Evolutionary conservation across 2,888 invertebrate species (phyloP).

Genomic region (Lochmaea crataegi): DNA sequence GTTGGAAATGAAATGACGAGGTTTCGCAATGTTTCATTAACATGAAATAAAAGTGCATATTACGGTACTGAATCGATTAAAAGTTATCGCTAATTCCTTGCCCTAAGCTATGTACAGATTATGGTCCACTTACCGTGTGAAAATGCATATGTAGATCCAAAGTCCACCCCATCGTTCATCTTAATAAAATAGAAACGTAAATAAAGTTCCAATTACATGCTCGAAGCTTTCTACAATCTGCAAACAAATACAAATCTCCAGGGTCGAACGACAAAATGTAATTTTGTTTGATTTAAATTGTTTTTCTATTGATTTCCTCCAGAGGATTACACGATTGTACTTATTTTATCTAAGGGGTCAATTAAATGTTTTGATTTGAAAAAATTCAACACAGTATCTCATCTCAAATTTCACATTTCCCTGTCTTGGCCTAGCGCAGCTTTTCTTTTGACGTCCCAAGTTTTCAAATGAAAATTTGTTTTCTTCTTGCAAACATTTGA

Average conservation of each 20-base stretch:
- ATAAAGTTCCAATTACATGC: slow-evolving; percentile 62
- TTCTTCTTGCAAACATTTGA: too few species aligned
- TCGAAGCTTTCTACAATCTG: slow-evolving; percentile 55
- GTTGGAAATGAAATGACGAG: too few species aligned
- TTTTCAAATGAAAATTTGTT: too few species aligned
- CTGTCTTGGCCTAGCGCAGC: too few species aligned
- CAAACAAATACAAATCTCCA: slow-evolving; percentile 53
- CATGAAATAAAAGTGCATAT: background rate
- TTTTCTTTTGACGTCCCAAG: too few species aligned
- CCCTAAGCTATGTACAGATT: slow-evolving; percentile 35
- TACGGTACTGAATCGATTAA: slow-evolving; percentile 24
- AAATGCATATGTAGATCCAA: slow-evolving; percentile 59
- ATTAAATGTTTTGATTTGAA: too few species aligned
- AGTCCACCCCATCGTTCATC: slow-evolving; percentile 35
- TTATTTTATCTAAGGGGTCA: too few species aligned
- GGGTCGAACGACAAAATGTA: slow-evolving; percentile 5
- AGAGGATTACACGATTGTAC: background rate
- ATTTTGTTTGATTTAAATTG: slow-evolving; percentile 11
- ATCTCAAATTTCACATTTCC: too few species aligned
- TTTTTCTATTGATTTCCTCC: slow-evolving; percentile 3
- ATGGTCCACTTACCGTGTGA: slow-evolving; percentile 53
- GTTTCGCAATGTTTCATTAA: too few species aligned
- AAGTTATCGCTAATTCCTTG: slow-evolving; percentile 7
- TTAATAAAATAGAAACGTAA: slow-evolving; percentile 60
- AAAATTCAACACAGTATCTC: too few species aligned